Evolutionary conservation across 37 sponge, comb jelly and placozoan genomes (phyloP).

Genomic region (Cliona cf. orientalis): DNA sequence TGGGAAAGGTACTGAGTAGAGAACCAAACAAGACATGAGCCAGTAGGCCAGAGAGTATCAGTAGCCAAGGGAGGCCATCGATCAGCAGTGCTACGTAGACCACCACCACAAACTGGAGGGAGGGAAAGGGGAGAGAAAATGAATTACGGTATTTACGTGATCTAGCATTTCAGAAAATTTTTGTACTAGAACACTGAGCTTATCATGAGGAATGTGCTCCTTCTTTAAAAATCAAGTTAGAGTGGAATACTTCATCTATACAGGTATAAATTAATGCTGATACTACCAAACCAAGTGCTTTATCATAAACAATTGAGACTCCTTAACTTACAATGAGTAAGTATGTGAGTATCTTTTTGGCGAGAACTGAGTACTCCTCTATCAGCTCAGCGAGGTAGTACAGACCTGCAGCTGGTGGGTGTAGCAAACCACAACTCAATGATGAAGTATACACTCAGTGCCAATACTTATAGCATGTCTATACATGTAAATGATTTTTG

Average conservation of each 20-base stretch:
- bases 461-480: background rate
- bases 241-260: too few relatives aligned
- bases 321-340: constrained; percentile 67
- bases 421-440: background rate
- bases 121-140: background rate
- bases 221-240: too few relatives aligned
- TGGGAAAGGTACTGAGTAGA: constrained; percentile 81
- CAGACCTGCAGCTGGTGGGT: constrained; percentile 81
- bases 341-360: constrained; percentile 61
- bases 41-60: constrained; percentile 59
- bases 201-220: too few relatives aligned
- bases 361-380: constrained; percentile 85
- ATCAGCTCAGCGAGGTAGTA: constrained; percentile 90
- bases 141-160: too few relatives aligned
- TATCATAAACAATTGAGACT: background rate
- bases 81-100: constrained; percentile 69
- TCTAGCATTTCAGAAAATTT: too few relatives aligned
- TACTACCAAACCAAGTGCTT: background rate
- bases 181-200: too few relatives aligned
- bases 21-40: constrained; percentile 62
- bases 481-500: background rate
- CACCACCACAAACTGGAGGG: constrained; percentile 57
- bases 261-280: too few relatives aligned
- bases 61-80: constrained; percentile 69
- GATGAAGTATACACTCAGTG: background rate